Evolutionary conservation across 2,113 vertebrate genomes (phyloP).

Genomic region (Malurus cyaneus): DNA sequence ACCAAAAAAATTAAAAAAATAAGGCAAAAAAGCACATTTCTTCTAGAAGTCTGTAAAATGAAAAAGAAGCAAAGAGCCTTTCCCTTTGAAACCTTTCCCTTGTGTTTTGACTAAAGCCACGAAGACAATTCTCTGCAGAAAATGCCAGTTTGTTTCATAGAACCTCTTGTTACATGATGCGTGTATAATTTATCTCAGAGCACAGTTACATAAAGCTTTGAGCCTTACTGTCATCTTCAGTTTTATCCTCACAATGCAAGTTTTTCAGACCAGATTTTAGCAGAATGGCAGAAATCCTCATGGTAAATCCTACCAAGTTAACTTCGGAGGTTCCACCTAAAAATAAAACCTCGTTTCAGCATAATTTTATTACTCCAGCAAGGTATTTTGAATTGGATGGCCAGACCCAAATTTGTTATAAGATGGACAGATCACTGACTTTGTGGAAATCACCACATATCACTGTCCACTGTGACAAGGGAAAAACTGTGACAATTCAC

Average conservation of each 20-base stretch:
- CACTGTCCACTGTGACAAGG: neutral
- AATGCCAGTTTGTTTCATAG: neutral
- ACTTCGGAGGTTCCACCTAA: neutral
- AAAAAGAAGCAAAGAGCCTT: neutral
- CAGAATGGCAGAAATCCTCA: neutral
- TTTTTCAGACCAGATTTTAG: neutral
- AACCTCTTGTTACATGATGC: neutral
- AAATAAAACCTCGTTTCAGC: neutral
- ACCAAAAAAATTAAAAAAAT: neutral
- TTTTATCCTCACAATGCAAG: neutral
- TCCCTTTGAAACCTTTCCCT: neutral
- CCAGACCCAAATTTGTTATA: neutral
- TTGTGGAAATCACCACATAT: neutral
- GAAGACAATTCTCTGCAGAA: neutral
- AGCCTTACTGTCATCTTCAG: neutral
- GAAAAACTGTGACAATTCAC: neutral
- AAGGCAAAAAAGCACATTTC: neutral
- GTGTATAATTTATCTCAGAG: neutral
- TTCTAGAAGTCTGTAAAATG: neutral
- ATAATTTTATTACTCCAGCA: neutral
- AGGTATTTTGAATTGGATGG: neutral
- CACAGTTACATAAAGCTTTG: neutral
- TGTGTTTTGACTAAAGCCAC: neutral
- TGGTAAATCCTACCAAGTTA: neutral
- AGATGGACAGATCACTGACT: neutral